Evolutionary conservation across 2,888 invertebrate genomes (phyloP).

Genomic region (Dynastes maya): DNA sequence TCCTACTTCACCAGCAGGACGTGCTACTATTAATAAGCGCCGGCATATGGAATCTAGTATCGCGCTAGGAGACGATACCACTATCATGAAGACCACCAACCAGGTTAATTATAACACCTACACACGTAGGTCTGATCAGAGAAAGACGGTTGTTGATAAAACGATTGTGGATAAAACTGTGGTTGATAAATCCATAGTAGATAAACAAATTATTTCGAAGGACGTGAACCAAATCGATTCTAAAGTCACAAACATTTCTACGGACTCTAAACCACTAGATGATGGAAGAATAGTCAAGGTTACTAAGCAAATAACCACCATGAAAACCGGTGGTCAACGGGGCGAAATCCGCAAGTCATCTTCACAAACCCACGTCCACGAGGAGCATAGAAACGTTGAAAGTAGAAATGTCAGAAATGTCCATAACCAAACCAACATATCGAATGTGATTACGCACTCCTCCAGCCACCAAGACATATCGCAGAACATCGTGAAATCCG

Average conservation of each 20-base stretch:
- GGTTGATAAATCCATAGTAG: slow-evolving; percentile 49
- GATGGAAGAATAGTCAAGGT: slow-evolving; percentile 74
- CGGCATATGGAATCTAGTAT: slow-evolving; percentile 81
- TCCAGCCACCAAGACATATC: slow-evolving; percentile 56
- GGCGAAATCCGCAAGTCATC: slow-evolving; percentile 65
- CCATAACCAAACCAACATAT: slow-evolving; percentile 56
- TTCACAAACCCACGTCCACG: slow-evolving; percentile 65
- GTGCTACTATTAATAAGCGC: slow-evolving; percentile 72
- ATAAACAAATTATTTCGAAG: slow-evolving; percentile 52
- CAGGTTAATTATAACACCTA: slow-evolving; percentile 73
- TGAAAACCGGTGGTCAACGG: slow-evolving; percentile 58
- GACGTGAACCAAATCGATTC: slow-evolving; percentile 47
- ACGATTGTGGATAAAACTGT: slow-evolving; percentile 47
- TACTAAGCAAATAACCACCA: slow-evolving; percentile 71
- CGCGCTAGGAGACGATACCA: slow-evolving; percentile 74
- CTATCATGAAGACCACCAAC: slow-evolving; percentile 74
- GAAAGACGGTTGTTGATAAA: slow-evolving; percentile 54
- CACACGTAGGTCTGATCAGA: slow-evolving; percentile 59
- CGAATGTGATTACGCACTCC: slow-evolving; percentile 60
- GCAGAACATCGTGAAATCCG: slow-evolving; percentile 56
- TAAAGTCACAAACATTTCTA: slow-evolving; percentile 56
- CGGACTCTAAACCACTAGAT: slow-evolving; percentile 69
- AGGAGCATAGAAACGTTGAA: slow-evolving; percentile 58
- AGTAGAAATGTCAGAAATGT: slow-evolving; percentile 55
- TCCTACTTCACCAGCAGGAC: slow-evolving; percentile 69